Evolutionary conservation across 2,888 invertebrate species (phyloP).

Genomic region (Cheiracanthium punctorium): DNA sequence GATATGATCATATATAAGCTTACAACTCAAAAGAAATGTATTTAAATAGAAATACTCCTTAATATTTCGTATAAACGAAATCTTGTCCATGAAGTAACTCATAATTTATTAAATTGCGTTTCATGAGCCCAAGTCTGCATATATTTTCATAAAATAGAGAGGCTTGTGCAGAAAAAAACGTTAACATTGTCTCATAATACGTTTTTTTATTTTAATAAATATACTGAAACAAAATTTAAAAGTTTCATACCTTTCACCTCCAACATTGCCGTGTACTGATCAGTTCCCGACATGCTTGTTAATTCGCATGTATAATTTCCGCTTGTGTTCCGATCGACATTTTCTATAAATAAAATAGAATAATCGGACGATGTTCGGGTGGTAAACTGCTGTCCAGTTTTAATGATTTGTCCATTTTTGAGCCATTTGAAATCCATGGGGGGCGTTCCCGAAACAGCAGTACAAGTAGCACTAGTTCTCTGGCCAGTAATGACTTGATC

Average conservation of each 20-base stretch:
- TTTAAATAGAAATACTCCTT: too few relatives aligned
- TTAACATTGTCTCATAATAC: too few relatives aligned
- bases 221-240: too few relatives aligned
- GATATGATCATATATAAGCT: too few relatives aligned
- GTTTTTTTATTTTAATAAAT: too few relatives aligned
- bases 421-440: constrained; percentile 71
- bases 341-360: constrained; percentile 67
- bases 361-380: constrained; percentile 37
- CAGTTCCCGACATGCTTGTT: constrained; percentile 34
- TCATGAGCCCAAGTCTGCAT: too few relatives aligned
- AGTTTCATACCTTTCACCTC: constrained; percentile 66
- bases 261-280: constrained; percentile 43
- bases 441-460: constrained; percentile 70
- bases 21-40: too few relatives aligned
- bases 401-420: constrained; percentile 37
- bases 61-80: too few relatives aligned
- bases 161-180: too few relatives aligned
- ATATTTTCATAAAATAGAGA: too few relatives aligned
- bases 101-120: too few relatives aligned
- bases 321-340: constrained; percentile 31
- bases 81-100: too few relatives aligned
- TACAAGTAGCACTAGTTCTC: constrained; percentile 70
- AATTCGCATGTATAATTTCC: constrained; percentile 71
- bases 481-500: constrained; percentile 46
- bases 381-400: constrained; percentile 26